Evolutionary conservation across 2,888 invertebrate genomes (phyloP).

Genomic region (Drosophila fungiperda): DNA sequence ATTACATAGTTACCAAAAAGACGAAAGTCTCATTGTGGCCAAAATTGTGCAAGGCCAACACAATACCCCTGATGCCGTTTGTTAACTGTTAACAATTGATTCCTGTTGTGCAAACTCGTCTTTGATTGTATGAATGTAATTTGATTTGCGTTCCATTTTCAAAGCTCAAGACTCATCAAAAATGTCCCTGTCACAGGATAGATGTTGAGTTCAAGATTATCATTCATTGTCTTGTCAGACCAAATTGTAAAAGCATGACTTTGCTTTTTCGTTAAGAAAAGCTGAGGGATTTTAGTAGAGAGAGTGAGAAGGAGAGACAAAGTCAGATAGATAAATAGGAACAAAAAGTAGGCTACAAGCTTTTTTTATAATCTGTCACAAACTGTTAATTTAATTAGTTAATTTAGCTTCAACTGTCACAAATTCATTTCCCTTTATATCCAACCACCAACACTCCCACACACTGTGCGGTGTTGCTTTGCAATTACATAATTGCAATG

Average conservation of each 20-base stretch:
- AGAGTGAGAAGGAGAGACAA: background rate
- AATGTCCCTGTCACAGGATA: background rate
- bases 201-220: background rate
- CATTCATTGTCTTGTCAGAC: background rate
- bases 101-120: slow-evolving; percentile 3
- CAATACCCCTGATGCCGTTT: slow-evolving; percentile 9
- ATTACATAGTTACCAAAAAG: slow-evolving; percentile 11
- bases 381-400: too few species aligned
- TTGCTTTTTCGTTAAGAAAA: background rate
- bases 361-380: background rate
- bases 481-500: slow-evolving; percentile 33
- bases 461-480: background rate
- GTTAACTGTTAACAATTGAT: slow-evolving; percentile 11
- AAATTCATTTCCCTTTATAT: background rate
- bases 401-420: background rate
- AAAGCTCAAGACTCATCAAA: background rate
- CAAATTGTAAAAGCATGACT: background rate
- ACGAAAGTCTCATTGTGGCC: slow-evolving; percentile 31
- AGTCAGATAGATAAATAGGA: background rate
- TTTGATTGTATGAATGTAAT: slow-evolving; percentile 10
- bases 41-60: slow-evolving; percentile 25
- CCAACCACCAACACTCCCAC: background rate
- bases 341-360: background rate
- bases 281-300: background rate
- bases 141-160: slow-evolving; percentile 24